Evolutionary conservation across 1,140 invertebrate genomes (phyloP).

Genomic region (Akabosia matsudoensis): DNA sequence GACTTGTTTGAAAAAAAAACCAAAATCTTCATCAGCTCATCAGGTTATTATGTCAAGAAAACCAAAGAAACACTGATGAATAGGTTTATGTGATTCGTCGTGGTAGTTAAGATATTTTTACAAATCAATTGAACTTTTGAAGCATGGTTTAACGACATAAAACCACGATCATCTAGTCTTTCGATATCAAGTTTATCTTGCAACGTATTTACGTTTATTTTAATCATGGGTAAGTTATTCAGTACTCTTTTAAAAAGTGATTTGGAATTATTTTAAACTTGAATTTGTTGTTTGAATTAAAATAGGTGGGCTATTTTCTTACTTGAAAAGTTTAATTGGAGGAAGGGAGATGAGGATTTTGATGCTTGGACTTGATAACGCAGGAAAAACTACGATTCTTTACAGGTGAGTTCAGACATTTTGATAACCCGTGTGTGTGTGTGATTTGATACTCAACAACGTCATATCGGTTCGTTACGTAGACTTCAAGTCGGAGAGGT

Average conservation of each 20-base stretch:
- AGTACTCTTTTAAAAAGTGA: not conserved
- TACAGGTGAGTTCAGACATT: slow-evolving; percentile 63
- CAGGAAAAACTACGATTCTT: slow-evolving; percentile 93
- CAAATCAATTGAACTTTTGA: no score
- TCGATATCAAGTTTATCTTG: no score
- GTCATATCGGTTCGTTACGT: not conserved
- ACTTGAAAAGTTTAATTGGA: slow-evolving; percentile 87
- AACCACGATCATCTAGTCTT: no score
- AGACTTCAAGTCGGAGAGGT: slow-evolving; percentile 97
- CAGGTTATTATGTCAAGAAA: no score
- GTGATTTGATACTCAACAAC: no score
- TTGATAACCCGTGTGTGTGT: not conserved
- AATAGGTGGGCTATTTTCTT: slow-evolving; percentile 91
- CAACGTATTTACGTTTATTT: not conserved
- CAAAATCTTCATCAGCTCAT: no score
- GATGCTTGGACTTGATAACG: slow-evolving; percentile 85
- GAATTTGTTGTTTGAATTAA: slow-evolving; percentile 43
- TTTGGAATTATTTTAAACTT: not conserved
- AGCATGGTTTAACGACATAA: no score
- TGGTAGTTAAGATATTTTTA: no score
- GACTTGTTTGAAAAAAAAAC: no score
- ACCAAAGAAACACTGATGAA: no score
- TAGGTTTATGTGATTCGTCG: no score
- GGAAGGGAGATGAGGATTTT: slow-evolving; percentile 95
- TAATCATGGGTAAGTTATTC: slow-evolving; percentile 6